Evolutionary conservation across 2,888 invertebrate species (phyloP).

Genomic region (Euproctis similis): DNA sequence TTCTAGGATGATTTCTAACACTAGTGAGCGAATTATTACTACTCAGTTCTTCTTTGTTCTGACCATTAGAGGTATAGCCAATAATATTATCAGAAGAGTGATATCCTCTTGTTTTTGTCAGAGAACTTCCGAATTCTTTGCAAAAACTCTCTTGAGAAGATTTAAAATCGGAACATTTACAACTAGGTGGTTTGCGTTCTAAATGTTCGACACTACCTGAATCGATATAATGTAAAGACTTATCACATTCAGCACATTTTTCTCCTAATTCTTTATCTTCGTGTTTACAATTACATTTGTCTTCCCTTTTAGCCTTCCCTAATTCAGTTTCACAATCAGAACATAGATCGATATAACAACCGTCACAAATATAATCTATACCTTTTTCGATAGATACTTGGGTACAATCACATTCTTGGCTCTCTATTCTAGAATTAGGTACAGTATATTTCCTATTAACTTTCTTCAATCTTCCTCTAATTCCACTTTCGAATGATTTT

Average conservation of each 20-base stretch:
- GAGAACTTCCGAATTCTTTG: constrained; percentile 48
- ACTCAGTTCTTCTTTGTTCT: constrained; percentile 53
- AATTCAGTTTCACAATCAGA: constrained; percentile 62
- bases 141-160: constrained; percentile 66
- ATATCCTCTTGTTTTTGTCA: constrained; percentile 61
- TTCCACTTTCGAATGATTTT: constrained; percentile 77
- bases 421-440: constrained; percentile 39
- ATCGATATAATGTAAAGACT: constrained; percentile 58
- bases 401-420: constrained; percentile 53
- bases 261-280: constrained; percentile 39
- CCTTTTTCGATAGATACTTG: constrained; percentile 62
- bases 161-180: constrained; percentile 64
- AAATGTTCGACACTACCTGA: constrained; percentile 57
- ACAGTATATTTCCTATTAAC: constrained; percentile 62
- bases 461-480: constrained; percentile 77
- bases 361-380: constrained; percentile 61
- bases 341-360: constrained; percentile 60
- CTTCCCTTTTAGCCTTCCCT: constrained; percentile 41
- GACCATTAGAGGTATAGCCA: constrained; percentile 47
- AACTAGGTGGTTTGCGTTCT: constrained; percentile 48
- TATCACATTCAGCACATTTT: constrained; percentile 63
- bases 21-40: constrained; percentile 50
- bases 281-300: constrained; percentile 46
- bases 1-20: constrained; percentile 55
- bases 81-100: constrained; percentile 68